Percentiles rank a stretch among this genome's conserved stretches.
Conservation (phyloP, 2,888 invertebrate genomes). For the Nysson spinosus region DNA sequence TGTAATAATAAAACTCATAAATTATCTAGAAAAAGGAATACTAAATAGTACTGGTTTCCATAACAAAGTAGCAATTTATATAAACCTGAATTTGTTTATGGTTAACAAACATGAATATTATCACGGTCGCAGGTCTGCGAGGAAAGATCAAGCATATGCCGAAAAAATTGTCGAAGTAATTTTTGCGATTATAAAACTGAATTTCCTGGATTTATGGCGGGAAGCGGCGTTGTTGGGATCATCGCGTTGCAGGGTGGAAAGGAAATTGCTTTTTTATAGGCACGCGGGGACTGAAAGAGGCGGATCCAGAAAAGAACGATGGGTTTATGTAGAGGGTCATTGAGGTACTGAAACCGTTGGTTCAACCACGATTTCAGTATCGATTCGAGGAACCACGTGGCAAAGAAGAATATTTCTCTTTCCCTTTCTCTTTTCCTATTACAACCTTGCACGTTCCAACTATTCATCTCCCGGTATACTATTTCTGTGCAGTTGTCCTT, state of each 20-base stretch:
- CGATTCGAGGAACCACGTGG: conserved; percentile 54
- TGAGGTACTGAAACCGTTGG: conserved; percentile 57
- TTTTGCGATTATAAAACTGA: conserved; percentile 25
- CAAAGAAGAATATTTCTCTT: conserved; percentile 40
- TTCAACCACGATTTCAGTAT: conserved; percentile 57
- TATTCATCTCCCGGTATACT: too few species aligned
- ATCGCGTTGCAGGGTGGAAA: conserved; percentile 12
- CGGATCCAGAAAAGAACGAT: conserved; percentile 31
- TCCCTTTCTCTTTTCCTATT: conserved; percentile 26
- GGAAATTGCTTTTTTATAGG: conserved; percentile 52
- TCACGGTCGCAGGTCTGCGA: background rate
- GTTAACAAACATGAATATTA: background rate
- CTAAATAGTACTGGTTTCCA: too few species aligned
- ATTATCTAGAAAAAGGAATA: too few species aligned
- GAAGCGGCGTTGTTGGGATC: background rate
- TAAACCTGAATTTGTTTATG: too few species aligned
- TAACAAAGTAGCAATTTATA: too few species aligned
- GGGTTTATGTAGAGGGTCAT: conserved; percentile 41
- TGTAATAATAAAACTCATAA: too few species aligned
- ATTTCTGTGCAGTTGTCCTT: too few species aligned
- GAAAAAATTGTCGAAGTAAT: conserved; percentile 13
- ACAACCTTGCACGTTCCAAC: background rate
- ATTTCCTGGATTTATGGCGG: conserved; percentile 7
- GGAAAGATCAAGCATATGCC: background rate
- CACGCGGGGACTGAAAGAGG: conserved; percentile 11